These are phyloP conservation scores for Drosophila subobscura DNA, from an alignment of 1,140 invertebrate genomes.

Conservation along the genomic window DNA sequence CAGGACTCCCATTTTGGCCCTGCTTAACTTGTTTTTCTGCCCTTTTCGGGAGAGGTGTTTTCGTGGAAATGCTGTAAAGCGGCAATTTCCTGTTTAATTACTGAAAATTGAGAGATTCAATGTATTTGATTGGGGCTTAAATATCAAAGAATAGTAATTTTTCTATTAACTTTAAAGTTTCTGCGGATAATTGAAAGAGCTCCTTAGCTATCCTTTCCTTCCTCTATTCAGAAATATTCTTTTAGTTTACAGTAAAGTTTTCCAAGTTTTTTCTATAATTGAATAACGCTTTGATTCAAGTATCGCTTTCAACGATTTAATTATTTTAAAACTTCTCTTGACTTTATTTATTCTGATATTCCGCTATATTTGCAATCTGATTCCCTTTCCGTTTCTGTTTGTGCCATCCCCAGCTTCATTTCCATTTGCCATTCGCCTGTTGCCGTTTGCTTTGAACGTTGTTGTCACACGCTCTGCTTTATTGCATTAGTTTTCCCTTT, in stretches of 20 bases:
- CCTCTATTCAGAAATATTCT: too few species aligned
- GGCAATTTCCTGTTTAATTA: too few species aligned
- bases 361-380: constrained; percentile 11
- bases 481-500: constrained; percentile 42
- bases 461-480: constrained; percentile 35
- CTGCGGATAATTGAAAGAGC: neutral
- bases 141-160: too few species aligned
- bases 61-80: too few species aligned
- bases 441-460: constrained; percentile 6
- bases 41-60: too few species aligned
- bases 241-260: too few species aligned
- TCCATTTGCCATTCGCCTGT: neutral
- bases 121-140: too few species aligned
- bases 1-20: constrained; percentile 6
- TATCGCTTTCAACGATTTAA: too few species aligned
- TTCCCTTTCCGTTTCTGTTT: constrained; percentile 8
- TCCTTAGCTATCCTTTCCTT: too few species aligned
- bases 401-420: constrained; percentile 1
- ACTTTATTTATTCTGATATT: constrained; percentile 13
- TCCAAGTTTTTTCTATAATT: too few species aligned
- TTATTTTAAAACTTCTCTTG: neutral
- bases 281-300: too few species aligned
- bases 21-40: neutral
- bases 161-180: neutral
- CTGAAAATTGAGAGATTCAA: too few species aligned